Conservation (phyloP, 2,113 vertebrate species). For the Hippotragus niger region DNA sequence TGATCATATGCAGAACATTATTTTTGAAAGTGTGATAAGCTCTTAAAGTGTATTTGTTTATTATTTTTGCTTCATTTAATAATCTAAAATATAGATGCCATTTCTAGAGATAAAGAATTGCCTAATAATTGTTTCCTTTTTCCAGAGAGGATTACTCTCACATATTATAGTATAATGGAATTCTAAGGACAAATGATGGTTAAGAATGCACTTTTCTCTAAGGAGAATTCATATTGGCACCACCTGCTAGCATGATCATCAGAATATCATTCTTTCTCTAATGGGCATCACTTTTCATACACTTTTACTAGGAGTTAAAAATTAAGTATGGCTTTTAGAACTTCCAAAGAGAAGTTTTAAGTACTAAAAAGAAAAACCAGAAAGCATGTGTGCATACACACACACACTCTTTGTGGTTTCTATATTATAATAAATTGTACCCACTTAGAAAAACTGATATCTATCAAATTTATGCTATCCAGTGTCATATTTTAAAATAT, state of each 20-base stretch:
- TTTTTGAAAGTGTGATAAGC: neutral
- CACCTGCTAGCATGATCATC: neutral
- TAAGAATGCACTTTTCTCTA: neutral
- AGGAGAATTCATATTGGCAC: neutral
- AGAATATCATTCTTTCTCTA: constrained; percentile 21
- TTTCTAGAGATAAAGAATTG: neutral
- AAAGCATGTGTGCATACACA: fast-evolving
- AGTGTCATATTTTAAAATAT: neutral
- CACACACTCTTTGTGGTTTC: neutral
- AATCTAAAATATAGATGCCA: neutral
- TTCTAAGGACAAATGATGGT: neutral
- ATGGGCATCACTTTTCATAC: neutral
- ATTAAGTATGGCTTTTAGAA: neutral
- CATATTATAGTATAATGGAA: neutral
- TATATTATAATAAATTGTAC: neutral
- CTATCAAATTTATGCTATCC: neutral
- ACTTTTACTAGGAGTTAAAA: constrained; percentile 19
- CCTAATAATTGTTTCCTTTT: neutral
- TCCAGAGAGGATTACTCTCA: neutral
- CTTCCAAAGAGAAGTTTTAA: neutral
- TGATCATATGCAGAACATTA: neutral
- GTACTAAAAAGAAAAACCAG: neutral
- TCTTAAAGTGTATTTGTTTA: neutral
- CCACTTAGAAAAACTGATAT: neutral
- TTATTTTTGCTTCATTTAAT: neutral